Conservation (phyloP, 2,797 vertebrate species). For the Epinephelus malabaricus region DNA sequence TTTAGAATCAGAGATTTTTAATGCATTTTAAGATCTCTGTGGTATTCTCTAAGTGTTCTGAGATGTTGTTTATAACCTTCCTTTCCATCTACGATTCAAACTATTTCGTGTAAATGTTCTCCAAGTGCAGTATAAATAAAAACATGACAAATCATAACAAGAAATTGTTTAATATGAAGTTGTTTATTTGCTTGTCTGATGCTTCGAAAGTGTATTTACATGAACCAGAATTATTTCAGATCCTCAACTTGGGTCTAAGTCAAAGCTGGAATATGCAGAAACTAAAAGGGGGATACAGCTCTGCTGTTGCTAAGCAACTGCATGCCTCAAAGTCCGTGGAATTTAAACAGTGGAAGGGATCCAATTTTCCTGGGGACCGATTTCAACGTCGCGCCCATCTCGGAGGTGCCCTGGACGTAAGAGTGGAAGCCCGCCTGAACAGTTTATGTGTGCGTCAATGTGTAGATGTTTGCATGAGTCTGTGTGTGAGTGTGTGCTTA, state of each 20-base stretch:
- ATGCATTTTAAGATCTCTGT: constrained; percentile 17
- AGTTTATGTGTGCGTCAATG: background rate
- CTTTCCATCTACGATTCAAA: background rate
- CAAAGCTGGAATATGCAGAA: constrained; percentile 66
- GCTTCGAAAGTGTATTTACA: constrained; percentile 35
- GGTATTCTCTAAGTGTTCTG: background rate
- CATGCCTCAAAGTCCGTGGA: constrained; percentile 79
- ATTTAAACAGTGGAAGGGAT: constrained; percentile 76
- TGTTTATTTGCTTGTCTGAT: constrained; percentile 40
- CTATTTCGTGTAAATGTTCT: constrained; percentile 1
- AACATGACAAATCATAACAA: constrained; percentile 12
- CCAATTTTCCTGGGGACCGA: constrained; percentile 73
- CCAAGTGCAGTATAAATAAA: constrained; percentile 15
- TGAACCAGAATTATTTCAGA: constrained; percentile 50
- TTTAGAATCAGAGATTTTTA: background rate
- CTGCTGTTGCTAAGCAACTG: constrained; percentile 83
- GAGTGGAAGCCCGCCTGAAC: constrained; percentile 21
- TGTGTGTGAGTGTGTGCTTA: background rate
- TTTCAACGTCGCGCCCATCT: constrained; percentile 61
- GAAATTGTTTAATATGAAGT: constrained; percentile 26
- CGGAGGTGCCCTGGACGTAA: constrained; percentile 32
- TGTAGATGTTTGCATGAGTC: constrained; percentile 6
- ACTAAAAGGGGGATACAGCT: constrained; percentile 62
- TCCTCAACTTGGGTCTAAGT: constrained; percentile 59
- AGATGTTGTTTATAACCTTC: constrained; percentile 15